Evolutionary conservation across 2,888 invertebrate genomes (phyloP), one percentile per base, ranked within the genome.

Genomic region (Thymelicus lineola): DNA sequence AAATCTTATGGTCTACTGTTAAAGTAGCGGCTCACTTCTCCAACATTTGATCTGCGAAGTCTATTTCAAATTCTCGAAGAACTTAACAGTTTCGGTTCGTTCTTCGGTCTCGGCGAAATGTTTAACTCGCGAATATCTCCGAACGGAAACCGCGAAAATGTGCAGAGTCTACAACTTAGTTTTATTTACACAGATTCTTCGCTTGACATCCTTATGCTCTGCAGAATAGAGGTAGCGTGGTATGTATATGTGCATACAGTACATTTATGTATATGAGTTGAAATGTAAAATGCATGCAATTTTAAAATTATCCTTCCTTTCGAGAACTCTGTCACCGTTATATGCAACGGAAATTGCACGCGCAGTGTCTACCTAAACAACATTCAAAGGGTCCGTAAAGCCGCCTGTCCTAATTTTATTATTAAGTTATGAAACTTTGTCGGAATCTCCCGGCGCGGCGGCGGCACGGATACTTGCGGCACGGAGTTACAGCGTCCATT

Each of bases 181-280:
- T 67, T 67, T 53, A 67, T 63, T 63, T 63, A 20, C 53, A 53
- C 53, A 53, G 53, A 53, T 20, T 53, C 53, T 20, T 53, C 50
- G 17, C 9, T 20, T 20, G 20, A 15, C 50, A 50, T 53, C 20
- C 53, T 28, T 5, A 53, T 28, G 53, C 20, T 1, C 20, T 28
- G 53, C 53, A 28, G 3, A 42, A 12, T 53, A 4, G n/a, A 3
- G 28, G 28, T 3, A 28, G 28, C 3, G 28, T 28, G 28, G 28
- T 28, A 28, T 20, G 3, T 20, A 20, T 20, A 3, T 28, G 28
- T 28, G 5, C 28, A 28, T 28, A 28, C 5, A 28, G 28, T 28
- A 28, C 28, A 12, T 53, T 12, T 15, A 10, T n/a, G 10, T 10
- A 53, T 53, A 10, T 2, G 1, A 20, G 28, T 7, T 7, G 10